Base-by-base conservation (phyloP, 2,888 invertebrate genomes). In the Philonicus albiceps region DNA sequence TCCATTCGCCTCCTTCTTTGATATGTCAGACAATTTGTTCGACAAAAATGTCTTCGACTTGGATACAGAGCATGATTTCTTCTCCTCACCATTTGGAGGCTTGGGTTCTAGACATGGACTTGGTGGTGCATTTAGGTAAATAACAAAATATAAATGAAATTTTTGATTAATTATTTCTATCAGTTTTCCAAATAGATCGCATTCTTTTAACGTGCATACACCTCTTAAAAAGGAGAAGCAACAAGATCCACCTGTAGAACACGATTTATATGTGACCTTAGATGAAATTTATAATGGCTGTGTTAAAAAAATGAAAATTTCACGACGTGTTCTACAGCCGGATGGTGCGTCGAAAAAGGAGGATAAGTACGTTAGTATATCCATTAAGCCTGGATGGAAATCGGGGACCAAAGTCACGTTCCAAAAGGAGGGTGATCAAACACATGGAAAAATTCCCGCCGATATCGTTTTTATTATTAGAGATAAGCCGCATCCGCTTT, bases 271-370 rank as follows among this genome's bases (percentile, higher is more conserved):
- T 90, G 98, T 98, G 16, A 96, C 96, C 0, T 92, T 99, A 78
- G 99, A 99, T 91, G 99, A 99, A 91, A 98, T 99, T 89, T 95
- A 96, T 86, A 96, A 96, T 89, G 99, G 99, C 85, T 98, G 98
- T 92, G 97, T 97, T 13, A 99, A 99, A 93, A 99, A 99, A 93
- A 99, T 99, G 98, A 99, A 99, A 93, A 99, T 99, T 89, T 98
- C 98, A 43, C 95, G 98, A 88, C 95, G 98, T 89, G 97, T 98
- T 6, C 93, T 97, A 34, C 96, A 96, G 90, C 93, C 96, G 0
- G 98, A 98, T 91, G 97, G 98, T 55, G 95, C 96, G 3, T 94
- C 96, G 0, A 95, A 95, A 90, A 97, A 96, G 90, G 98, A 99
- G 92, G 99, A 99, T 91, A 99, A 99, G 93, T 97, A 98, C 73